A percentile compares a stretch with the other conserved stretches of the same genome.
Evolutionary conservation across 2,797 vertebrate genomes (phyloP).

Genomic region (Galaxias olidus): DNA sequence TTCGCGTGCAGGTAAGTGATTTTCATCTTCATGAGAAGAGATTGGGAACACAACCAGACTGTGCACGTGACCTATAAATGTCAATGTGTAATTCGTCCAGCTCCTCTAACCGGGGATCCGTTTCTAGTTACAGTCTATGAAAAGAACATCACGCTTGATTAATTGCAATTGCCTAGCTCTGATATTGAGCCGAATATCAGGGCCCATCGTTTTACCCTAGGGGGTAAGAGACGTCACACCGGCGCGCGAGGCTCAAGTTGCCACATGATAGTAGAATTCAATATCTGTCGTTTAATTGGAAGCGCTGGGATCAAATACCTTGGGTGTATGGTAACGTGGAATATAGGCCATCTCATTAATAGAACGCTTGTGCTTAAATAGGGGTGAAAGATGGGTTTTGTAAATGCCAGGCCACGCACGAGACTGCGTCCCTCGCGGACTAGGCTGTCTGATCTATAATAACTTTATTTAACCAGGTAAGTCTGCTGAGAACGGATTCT

Average conservation of each 20-base stretch:
- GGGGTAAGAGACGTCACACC: constrained; percentile 41
- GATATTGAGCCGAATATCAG: constrained; percentile 49
- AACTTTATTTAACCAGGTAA: too few species aligned
- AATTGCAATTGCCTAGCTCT: constrained; percentile 49
- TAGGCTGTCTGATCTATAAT: too few species aligned
- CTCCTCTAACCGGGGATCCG: constrained; percentile 33
- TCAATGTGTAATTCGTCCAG: constrained; percentile 58
- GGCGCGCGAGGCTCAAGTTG: constrained; percentile 59
- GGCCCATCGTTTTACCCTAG: constrained; percentile 35
- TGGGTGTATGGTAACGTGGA: constrained; percentile 46
- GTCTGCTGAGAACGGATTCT: too few species aligned
- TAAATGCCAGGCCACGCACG: not conserved
- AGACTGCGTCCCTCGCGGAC: too few species aligned
- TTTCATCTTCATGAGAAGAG: too few species aligned
- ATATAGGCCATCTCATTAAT: constrained; percentile 58
- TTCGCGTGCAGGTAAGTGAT: not conserved
- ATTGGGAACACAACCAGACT: too few species aligned
- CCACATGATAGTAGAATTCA: constrained; percentile 52
- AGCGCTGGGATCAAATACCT: constrained; percentile 63
- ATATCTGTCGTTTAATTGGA: constrained; percentile 65
- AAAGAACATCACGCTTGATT: constrained; percentile 57
- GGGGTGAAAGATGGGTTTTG: constrained; percentile 34
- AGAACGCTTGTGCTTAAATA: constrained; percentile 51
- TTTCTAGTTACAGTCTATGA: constrained; percentile 59
- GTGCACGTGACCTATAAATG: constrained; percentile 37